phyloP scores from a whole-genome alignment of 23 tunicate species.

The Corella eumyota region DNA sequence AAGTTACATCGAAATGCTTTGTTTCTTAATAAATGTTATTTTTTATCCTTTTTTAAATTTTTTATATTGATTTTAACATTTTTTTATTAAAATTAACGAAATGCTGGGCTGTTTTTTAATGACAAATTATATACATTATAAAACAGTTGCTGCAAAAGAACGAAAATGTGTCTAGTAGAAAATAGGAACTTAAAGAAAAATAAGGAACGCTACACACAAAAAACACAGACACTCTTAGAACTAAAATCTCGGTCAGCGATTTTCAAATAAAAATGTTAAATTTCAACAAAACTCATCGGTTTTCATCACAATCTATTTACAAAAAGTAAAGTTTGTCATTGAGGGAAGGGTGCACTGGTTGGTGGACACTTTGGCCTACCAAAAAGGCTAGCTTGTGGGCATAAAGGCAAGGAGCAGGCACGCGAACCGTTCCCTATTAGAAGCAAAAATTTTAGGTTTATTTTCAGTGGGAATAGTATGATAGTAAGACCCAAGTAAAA shows the following conservation, averaged over 20 bases:
- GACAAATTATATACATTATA: no score
- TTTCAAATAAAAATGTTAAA: not conserved
- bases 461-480: not conserved
- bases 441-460: not conserved
- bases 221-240: not conserved
- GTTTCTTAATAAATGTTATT: no score
- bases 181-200: no score
- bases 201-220: no score
- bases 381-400: slow-evolving; percentile 96
- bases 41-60: no score
- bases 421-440: slow-evolving; percentile 84
- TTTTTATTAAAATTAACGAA: no score
- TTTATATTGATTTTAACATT: no score
- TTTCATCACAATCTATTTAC: not conserved
- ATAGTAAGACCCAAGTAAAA: no score
- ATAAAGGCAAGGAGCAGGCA: slow-evolving; percentile 91
- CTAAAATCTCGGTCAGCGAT: not conserved
- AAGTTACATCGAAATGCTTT: no score
- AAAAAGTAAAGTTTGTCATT: slow-evolving; percentile 77
- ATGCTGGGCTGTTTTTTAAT: no score
- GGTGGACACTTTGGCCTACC: slow-evolving; percentile 90
- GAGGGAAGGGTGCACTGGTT: slow-evolving; percentile 36
- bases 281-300: not conserved
- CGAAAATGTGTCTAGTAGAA: no score
- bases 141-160: no score